Evolutionary conservation across 2,113 vertebrate species (phyloP).

Genomic region (Phocoena sinus): DNA sequence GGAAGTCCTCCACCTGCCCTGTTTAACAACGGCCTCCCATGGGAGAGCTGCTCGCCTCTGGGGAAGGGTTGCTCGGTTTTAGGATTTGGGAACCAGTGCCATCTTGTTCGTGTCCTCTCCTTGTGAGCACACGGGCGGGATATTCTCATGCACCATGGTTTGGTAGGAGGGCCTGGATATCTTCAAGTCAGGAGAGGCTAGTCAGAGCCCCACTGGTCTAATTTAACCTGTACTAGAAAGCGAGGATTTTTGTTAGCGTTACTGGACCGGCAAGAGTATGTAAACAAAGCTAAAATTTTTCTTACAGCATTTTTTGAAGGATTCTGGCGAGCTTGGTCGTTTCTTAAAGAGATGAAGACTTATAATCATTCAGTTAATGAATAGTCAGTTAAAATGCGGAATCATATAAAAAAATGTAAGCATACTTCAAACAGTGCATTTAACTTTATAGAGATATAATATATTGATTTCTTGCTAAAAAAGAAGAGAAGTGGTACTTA

Average conservation of each 20-base stretch:
- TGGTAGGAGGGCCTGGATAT: background rate
- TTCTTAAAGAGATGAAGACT: background rate
- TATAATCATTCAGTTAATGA: background rate
- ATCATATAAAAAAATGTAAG: background rate
- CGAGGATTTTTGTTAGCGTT: background rate
- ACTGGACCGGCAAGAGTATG: fast-evolving
- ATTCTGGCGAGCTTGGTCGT: background rate
- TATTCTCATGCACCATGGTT: background rate
- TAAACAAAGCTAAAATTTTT: background rate
- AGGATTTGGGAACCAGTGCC: fast-evolving
- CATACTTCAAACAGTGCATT: background rate
- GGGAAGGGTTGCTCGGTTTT: too few species aligned
- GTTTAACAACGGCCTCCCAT: fast-evolving
- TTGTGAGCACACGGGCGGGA: fast-evolving
- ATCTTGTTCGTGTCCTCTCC: fast-evolving
- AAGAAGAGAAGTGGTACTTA: background rate
- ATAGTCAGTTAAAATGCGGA: background rate
- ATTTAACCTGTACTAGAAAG: background rate
- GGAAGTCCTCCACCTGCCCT: too few species aligned
- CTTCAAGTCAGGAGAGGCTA: background rate
- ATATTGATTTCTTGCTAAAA: background rate
- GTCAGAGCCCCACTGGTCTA: background rate
- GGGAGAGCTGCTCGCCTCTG: background rate
- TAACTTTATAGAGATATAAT: too few species aligned
- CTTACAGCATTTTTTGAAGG: background rate